Evolutionary conservation across 2,797 vertebrate genomes (phyloP).

Genomic region (Clarias laeviceps): DNA sequence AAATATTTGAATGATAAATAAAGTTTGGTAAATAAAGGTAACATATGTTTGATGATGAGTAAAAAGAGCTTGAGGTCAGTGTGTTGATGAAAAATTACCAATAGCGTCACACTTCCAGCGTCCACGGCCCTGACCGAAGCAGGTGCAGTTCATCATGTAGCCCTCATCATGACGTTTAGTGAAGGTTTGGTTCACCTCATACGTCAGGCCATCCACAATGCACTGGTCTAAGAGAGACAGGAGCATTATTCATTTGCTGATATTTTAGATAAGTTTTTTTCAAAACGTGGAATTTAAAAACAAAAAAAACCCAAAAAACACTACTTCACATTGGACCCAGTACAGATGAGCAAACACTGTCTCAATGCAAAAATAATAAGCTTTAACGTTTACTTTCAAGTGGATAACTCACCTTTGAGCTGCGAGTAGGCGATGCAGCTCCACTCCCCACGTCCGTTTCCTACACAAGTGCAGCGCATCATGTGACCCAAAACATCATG

Average conservation of each 20-base stretch:
- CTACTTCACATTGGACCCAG: neutral
- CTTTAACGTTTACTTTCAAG: neutral
- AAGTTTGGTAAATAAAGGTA: neutral
- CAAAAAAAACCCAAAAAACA: neutral
- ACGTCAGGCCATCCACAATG: constrained; percentile 88
- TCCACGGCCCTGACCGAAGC: constrained; percentile 93
- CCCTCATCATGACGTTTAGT: constrained; percentile 92
- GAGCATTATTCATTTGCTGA: neutral
- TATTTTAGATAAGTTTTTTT: neutral
- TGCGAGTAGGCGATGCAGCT: constrained; percentile 93
- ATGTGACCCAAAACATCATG: constrained; percentile 93
- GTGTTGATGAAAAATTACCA: constrained; percentile 75
- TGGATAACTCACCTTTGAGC: constrained; percentile 82
- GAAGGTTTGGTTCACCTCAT: constrained; percentile 94
- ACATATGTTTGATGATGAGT: neutral
- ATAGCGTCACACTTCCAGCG: constrained; percentile 96
- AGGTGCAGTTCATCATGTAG: constrained; percentile 96
- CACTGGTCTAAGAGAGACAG: constrained; percentile 84
- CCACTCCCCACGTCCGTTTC: constrained; percentile 96
- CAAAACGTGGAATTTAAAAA: neutral
- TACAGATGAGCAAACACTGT: neutral
- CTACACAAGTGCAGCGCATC: constrained; percentile 96
- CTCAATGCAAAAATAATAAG: neutral
- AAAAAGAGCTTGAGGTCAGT: neutral
- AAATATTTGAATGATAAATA: neutral